Conservation (phyloP, 53 echinoderm and acorn worm genomes). For the Antedon mediterranea region DNA sequence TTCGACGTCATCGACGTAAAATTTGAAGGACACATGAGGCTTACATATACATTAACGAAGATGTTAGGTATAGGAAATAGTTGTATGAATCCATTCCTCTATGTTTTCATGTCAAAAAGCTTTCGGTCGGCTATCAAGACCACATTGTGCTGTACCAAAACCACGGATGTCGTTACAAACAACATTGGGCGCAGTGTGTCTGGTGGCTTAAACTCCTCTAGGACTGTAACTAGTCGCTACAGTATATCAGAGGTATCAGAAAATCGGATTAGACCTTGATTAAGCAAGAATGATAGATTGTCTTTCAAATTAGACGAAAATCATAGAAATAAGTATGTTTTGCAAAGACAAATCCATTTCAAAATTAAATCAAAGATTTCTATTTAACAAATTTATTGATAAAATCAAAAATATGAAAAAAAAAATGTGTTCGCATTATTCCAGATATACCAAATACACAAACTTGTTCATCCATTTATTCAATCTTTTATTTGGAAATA, state of each 20-base stretch:
- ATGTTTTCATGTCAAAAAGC: conserved; percentile 77
- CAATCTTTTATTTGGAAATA: no score
- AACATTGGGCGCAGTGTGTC: not conserved
- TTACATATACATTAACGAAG: conserved; percentile 15
- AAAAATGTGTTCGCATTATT: no score
- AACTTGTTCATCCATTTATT: no score
- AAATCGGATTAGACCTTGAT: no score
- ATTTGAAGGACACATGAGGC: not conserved
- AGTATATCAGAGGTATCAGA: not conserved
- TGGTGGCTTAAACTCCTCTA: not conserved
- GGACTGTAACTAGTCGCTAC: not conserved
- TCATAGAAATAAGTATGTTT: no score
- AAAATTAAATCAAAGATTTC: no score
- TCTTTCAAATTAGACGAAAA: no score
- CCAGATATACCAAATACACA: no score
- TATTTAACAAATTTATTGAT: no score
- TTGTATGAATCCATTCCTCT: conserved; percentile 74
- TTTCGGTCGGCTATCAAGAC: conserved; percentile 47
- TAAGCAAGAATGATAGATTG: no score
- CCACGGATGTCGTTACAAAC: not conserved
- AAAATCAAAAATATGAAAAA: no score
- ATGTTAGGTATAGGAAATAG: conserved; percentile 61
- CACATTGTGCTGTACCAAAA: conserved; percentile 9
- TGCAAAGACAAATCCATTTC: no score
- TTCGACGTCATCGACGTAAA: conserved; percentile 9